Base-by-base conservation (phyloP, 2,113 vertebrate genomes). In the Sinocyclocheilus anophthalmus region DNA sequence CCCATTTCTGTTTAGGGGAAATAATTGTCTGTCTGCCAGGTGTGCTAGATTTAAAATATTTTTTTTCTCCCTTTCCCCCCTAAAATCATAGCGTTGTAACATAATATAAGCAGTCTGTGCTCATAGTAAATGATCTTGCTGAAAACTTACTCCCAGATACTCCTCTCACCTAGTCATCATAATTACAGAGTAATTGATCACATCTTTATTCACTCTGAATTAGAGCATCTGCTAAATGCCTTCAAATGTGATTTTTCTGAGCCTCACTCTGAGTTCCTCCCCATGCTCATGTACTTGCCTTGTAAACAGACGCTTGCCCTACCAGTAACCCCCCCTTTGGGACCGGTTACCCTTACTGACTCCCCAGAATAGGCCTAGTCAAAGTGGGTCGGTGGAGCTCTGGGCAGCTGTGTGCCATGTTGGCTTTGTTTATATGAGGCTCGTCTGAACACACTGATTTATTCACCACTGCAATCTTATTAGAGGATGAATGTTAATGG, bases 321-420 rank as follows among this genome's bases (percentile, higher is more conserved):
- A 79, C 53, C 26, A 59, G 53, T 59, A 79, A 39, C 76, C 77
- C 12, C 78, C 30, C 20, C 20, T 63, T 42, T 63, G 78, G 57
- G 57, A 24, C 33, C 12, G 37, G 20, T 63, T 59, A 22, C 16
- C 59, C 37, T 22, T n/a, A 37, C 20, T 42, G 14, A 10, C 55
- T 42, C 57, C 77, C 12, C 77, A 42, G 63, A 53, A 75, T 22
- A 72, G 70, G 53, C 24, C 45, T 55, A 13, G 45, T 42, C 37
- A 84, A 84, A 87, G 55, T 94, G 90, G 91, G 92, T 94, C 92
- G 93, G 84, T 91, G 84, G 88, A 86, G 86, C 85, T 24, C 84
- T 85, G 91, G 87, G 87, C 88, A 91, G 88, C 89, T 89, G 77
- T 87, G 88, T 69, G 22, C 55, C 84, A 61, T 72, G 1, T 80